Evolutionary conservation across 2,888 invertebrate genomes (phyloP).

Genomic region (Matsumyia berberina): DNA sequence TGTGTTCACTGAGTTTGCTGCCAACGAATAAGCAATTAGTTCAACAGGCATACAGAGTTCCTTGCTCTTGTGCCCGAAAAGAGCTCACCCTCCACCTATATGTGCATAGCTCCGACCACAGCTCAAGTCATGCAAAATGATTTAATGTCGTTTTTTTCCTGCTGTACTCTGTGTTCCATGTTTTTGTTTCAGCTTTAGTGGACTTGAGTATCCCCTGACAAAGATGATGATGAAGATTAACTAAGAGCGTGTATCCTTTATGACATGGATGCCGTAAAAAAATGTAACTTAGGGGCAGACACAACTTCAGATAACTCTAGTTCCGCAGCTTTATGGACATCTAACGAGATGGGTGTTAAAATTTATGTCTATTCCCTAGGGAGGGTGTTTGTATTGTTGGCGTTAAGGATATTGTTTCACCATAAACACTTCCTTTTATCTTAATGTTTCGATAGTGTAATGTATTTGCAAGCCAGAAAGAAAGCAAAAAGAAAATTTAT

Average conservation of each 20-base stretch:
- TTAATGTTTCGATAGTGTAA: constrained; percentile 72
- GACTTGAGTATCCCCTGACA: constrained; percentile 60
- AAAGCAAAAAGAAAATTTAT: constrained; percentile 63
- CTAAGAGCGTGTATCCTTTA: constrained; percentile 66
- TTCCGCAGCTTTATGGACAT: constrained; percentile 69
- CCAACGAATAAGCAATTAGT: constrained; percentile 62
- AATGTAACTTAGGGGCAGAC: constrained; percentile 58
- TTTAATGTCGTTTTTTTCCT: constrained; percentile 71
- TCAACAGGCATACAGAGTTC: constrained; percentile 40
- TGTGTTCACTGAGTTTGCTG: constrained; percentile 67
- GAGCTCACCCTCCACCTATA: constrained; percentile 9
- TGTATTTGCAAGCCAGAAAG: constrained; percentile 77
- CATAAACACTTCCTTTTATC: constrained; percentile 73
- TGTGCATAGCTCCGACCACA: constrained; percentile 18
- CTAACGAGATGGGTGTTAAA: constrained; percentile 76
- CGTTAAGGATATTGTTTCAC: constrained; percentile 73
- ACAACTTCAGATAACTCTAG: constrained; percentile 68
- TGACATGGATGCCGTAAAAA: constrained; percentile 64
- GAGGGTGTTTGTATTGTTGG: constrained; percentile 54
- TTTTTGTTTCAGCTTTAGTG: constrained; percentile 66
- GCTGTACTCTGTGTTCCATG: constrained; percentile 31
- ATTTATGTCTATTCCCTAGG: constrained; percentile 71
- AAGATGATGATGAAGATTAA: constrained; percentile 73
- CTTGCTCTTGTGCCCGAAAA: constrained; percentile 3
- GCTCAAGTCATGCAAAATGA: constrained; percentile 76